Evolutionary conservation across 2,113 vertebrate species (phyloP), one percentile per base, ranked within the genome.

Genomic region (human): DNA sequence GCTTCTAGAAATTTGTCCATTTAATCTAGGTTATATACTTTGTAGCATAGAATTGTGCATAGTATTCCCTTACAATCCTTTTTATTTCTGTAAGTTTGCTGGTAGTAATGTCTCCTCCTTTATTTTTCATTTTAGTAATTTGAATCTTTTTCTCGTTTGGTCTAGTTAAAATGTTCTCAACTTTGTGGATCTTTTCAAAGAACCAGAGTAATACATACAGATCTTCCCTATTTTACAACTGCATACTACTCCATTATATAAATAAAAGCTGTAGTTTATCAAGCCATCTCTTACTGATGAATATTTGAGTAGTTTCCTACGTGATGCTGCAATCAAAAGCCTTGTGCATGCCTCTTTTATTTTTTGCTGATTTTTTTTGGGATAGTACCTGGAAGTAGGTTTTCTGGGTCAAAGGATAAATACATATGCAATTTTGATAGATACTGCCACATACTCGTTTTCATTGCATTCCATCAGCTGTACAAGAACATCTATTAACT

Each of bases 161-260:
- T 84, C 27, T 64, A 89, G 20, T 68, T 32, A 59, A 38, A 61
- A 35, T 23, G 38, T 50, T 82, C 32, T 81, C 32, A 59, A 27
- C 80, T 81, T 88, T 75, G n/a, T 35, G 35, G 4, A 86, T 72
- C n/a, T 95, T 92, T 95, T 75, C 13, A 57, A 89, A 88, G 20
- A 83, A 18, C 45, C 61, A 95, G 11, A 40, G 32, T n/a, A 79
- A 78, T 59, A 88, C 40, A 38, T 7, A 55, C 22, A 88, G 16
- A 64, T 38, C 64, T 61, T 75, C 32, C 25, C 59, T 23, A 59
- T 45, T 89, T 82, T 66, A 93, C 23, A 93, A 59, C 59, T 79
- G 22, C 50, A 84, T n/a, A 84, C 50, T 83, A 57, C 17, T 82
- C 76, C 22, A 87, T 52, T 30, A n/a, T 57, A 76, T n/a, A 76